phyloP scores from a whole-genome alignment of 2,888 invertebrate genomes.

The Diplolepis rosae region DNA sequence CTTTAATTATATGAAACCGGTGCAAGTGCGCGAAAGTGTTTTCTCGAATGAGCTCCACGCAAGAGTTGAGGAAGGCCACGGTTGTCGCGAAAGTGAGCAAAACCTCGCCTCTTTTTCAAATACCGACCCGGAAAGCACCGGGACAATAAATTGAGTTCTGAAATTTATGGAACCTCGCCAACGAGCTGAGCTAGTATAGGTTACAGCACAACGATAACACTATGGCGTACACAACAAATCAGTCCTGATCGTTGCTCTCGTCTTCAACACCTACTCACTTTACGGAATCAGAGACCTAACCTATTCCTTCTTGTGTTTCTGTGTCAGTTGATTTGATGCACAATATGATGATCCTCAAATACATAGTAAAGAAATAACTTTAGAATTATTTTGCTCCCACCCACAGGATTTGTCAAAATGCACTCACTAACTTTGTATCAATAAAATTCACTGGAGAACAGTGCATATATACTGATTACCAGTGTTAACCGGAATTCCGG shows the following conservation, averaged over 20 bases:
- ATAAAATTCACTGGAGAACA: too few species aligned
- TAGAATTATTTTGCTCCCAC: too few species aligned
- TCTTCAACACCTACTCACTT: constrained; percentile 24
- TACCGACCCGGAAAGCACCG: constrained; percentile 22
- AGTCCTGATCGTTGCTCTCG: constrained; percentile 1
- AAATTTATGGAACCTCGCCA: constrained; percentile 12
- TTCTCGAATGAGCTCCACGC: too few species aligned
- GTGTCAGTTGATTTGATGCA: background rate
- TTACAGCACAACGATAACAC: background rate
- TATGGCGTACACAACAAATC: constrained; percentile 3
- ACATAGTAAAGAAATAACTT: too few species aligned
- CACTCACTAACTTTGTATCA: too few species aligned
- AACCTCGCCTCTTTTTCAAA: constrained; percentile 21
- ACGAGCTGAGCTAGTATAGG: background rate
- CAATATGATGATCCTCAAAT: too few species aligned
- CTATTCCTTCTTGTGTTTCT: background rate
- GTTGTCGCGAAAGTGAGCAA: constrained; percentile 8
- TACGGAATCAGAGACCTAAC: background rate
- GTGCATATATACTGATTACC: too few species aligned
- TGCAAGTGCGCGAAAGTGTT: constrained; percentile 8
- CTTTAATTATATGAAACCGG: constrained; percentile 10
- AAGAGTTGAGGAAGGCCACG: constrained; percentile 33
- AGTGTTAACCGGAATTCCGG: too few species aligned
- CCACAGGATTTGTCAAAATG: too few species aligned
- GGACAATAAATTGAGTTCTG: constrained; percentile 26